Evolutionary conservation across 2,113 vertebrate species (phyloP), one percentile per base, ranked within the genome.

Genomic region (Oceanites oceanicus): DNA sequence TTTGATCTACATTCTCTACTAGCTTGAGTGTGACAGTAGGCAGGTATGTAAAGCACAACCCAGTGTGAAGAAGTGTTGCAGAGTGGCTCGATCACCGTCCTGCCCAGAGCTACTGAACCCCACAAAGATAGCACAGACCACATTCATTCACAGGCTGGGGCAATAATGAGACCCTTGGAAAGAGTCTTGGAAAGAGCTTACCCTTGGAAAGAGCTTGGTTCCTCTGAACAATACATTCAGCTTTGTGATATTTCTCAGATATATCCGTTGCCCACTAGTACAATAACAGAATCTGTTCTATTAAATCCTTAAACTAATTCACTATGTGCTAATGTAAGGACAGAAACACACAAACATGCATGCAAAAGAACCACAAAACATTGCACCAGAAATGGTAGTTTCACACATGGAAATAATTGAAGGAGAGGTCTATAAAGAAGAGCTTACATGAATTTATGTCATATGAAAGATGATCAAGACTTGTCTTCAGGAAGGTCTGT

Each of bases 61-160:
- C 42, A 23, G 16, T 1, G 2, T 52, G 45, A 55, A 74, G 15
- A 40, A 8, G 34, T 7, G 6, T 36, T 78, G 58, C 16, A n/a
- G 15, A 25, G 15, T 13, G 26, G 36, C 22, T 50, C 3, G 0
- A 8, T 40, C 67, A 72, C 11, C 1, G 1, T 36, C 6, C 49
- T 82, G 18, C 9, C 29, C 25, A 45, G 42, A 75, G 36, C 44
- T 50, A 42, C 36, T 32, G 30, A 56, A 56, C 29, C 27, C 32
- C 62, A 50, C 18, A 47, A 34, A 42, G 18, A 17, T 11, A 45
- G n/a, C 15, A 34, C 20, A 45, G 68, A 59, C 8, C 0, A 3
- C 36, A 11, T 62, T 84, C 63, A 56, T 10, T 22, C 36, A 52
- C 13, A 38, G 40, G 13, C 34, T 66, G 42, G 22, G 19, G 17